phyloP scores from a whole-genome alignment of 2,797 vertebrate genomes.

The Delichon dasypus region DNA sequence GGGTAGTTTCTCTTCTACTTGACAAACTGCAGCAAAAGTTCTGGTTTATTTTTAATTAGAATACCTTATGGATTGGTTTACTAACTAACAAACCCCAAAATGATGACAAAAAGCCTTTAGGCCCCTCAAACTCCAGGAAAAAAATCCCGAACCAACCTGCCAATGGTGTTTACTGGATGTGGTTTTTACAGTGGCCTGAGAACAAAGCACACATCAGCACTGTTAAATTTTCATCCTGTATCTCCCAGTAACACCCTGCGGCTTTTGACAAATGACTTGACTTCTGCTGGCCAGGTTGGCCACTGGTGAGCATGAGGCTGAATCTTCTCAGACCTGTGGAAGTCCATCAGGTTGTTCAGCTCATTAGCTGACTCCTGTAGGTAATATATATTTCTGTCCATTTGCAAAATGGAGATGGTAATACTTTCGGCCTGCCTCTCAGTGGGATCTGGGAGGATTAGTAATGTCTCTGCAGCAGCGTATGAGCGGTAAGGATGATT shows the following conservation, averaged over 20 bases:
- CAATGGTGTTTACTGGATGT: background rate
- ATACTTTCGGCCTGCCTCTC: conserved; percentile 2
- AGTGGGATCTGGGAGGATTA: conserved; percentile 38
- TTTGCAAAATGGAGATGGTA: background rate
- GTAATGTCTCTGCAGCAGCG: background rate
- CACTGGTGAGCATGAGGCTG: rapidly evolving
- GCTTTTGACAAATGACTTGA: background rate
- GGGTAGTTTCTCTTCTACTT: background rate
- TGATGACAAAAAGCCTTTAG: background rate
- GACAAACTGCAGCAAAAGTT: background rate
- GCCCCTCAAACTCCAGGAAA: rapidly evolving
- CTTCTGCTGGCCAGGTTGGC: background rate
- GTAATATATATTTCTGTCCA: background rate
- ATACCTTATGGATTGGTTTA: background rate
- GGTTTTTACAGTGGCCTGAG: background rate
- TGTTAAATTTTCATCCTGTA: rapidly evolving
- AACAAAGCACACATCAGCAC: background rate
- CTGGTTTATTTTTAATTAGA: background rate
- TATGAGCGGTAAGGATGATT: conserved; percentile 9
- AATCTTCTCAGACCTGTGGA: background rate
- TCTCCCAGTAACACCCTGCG: background rate
- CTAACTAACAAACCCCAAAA: background rate
- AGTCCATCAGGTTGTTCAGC: background rate
- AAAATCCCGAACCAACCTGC: background rate
- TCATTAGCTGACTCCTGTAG: background rate